Evolutionary conservation across 92 coral and sea anemone genomes (phyloP), one percentile per base, ranked within the genome.

Genomic region (Galaxea fascicularis): DNA sequence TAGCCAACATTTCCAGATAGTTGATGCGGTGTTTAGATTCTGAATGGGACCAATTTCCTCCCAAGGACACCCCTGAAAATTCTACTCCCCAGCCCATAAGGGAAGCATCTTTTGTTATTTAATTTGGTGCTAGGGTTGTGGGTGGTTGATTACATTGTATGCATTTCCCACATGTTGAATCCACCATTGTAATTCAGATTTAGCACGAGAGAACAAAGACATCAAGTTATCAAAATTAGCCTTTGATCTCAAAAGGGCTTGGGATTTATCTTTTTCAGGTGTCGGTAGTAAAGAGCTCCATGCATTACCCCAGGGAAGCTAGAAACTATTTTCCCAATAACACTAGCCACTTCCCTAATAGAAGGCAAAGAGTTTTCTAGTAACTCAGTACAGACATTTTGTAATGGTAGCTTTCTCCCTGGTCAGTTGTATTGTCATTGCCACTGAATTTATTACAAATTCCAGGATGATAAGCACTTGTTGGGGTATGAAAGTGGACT

Each of bases 311-410:
- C 16, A 87, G n/a, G n/a, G n/a, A n/a, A n/a, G n/a, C n/a, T n/a
- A n/a, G n/a, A n/a, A n/a, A n/a, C n/a, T n/a, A n/a, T 41, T 22
- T 39, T 39, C 11, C 92, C 88, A 2, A 88, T 57, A 28, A 62
- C 84, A n/a, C 72, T 20, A 6, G 92, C 74, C 17, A 78, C 79
- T 22, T 73, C 83, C 31, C 90, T 83, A 30, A 89, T 78, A 58
- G 86, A 51, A 0, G 57, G 46, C 8, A 24, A 16, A 8, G 77
- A 7, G 10, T 10, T 12, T 20, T 12, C 28, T 21, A 68, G 59
- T 58, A 88, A 49, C 51, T 27, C 71, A 22, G 31, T 67, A 77
- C 92, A 82, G 56, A 56, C 63, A 5, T 26, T 25, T 59, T 76
- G 46, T 51, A 84, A 21, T 14, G 15, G 41, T 18, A 25, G 89